Evolutionary conservation across 2,797 vertebrate species (phyloP), one percentile per base, ranked within the genome.

Genomic region (Poeciliopsis gracilis): DNA sequence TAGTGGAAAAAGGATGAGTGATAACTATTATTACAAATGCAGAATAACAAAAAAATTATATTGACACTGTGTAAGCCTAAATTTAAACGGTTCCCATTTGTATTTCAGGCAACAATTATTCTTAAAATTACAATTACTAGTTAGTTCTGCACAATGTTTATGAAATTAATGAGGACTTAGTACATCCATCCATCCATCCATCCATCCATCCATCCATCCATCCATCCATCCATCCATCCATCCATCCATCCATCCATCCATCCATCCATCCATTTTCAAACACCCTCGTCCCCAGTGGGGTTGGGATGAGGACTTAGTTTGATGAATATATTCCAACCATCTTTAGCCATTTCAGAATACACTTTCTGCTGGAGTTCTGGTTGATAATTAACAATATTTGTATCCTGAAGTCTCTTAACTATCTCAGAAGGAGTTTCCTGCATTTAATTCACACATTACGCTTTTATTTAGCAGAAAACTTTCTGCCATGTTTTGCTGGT

Each of bases 381-480:
- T 33, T 15, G 13, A 70, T 28, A 15, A 43, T 72, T 33, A 63
- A 9, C 76, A 47, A 10, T 53, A 66, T 28, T 12, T 72, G 28
- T 3, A 55, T n/a, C 49, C 36, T 47, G 15, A 36, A 36, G 18
- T 20, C 7, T 63, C 16, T 36, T 36, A 72, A 66, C 15, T 28
- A 23, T 20, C 2, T 15, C 43, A 76, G 45, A 28, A 33, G 12
- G 11, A 78, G 18, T 30, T 25, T 53, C 10, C 66, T 28, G 13
- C 20, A 79, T 82, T 43, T 53, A 15, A 12, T 25, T 5, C 46
- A 69, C 28, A 20, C 4, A 7, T n/a, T 45, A 12, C 5, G n/a
- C 72, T 51, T 66, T 70, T 67, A 38, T 76, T 80, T 23, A 66
- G 72, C 11, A 70, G 28, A 78, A 75, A 75, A 59, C 74, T 71